These are phyloP conservation scores for Halictus ligatus DNA, from an alignment of 2,888 invertebrate species.

Conservation along the genomic window DNA sequence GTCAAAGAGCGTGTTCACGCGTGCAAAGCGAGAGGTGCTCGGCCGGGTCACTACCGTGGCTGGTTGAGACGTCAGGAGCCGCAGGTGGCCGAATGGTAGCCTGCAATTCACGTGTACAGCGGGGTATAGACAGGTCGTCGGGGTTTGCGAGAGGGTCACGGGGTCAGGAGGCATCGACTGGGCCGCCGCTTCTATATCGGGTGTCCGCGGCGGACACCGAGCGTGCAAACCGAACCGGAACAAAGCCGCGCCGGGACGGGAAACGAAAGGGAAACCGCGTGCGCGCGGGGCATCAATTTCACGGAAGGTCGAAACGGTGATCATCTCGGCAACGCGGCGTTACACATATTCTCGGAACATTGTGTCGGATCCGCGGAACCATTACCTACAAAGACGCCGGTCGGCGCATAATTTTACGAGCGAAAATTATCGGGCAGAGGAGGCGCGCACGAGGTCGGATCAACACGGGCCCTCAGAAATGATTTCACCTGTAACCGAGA, in stretches of 20 bases:
- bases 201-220: conserved; percentile 21
- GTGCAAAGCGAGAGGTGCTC: conserved; percentile 59
- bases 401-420: conserved; percentile 43
- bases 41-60: conserved; percentile 57
- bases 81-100: conserved; percentile 77
- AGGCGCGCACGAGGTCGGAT: conserved; percentile 3
- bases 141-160: conserved; percentile 71
- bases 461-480: conserved; percentile 27
- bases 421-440: conserved; percentile 19
- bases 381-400: neutral
- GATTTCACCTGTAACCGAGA: conserved; percentile 59
- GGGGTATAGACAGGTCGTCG: conserved; percentile 69
- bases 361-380: neutral
- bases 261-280: neutral
- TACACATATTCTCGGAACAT: neutral
- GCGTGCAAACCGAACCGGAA: neutral
- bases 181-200: conserved; percentile 36
- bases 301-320: neutral
- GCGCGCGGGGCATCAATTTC: too few species aligned
- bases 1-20: conserved; percentile 66
- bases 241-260: neutral
- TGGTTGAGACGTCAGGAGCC: conserved; percentile 75
- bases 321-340: too few species aligned
- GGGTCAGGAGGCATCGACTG: conserved; percentile 71
- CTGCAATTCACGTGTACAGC: conserved; percentile 70